phyloP scores from a whole-genome alignment of 2,113 vertebrate species.

The Bothrops jararaca region DNA sequence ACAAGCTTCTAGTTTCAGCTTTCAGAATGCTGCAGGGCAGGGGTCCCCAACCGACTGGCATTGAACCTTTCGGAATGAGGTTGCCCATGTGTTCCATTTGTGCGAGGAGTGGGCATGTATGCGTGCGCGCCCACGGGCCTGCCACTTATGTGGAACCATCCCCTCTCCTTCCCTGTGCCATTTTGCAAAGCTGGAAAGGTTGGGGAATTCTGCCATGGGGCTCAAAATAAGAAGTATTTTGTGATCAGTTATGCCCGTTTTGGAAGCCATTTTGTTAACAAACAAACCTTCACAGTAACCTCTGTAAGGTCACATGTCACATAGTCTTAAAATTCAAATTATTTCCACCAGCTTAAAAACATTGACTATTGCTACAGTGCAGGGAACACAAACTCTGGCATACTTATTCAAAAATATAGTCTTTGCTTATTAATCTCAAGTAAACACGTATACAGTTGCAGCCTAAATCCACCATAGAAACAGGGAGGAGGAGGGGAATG shows the following conservation, averaged over 20 bases:
- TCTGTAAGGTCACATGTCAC: not conserved
- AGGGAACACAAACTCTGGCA: not conserved
- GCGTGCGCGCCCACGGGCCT: too few relatives aligned
- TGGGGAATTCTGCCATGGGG: not conserved
- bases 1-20: not conserved
- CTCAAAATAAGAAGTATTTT: not conserved
- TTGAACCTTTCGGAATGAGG: too few relatives aligned
- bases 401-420: not conserved
- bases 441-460: not conserved
- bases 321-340: not conserved
- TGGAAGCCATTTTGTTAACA: not conserved
- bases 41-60: too few relatives aligned
- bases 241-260: not conserved
- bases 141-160: too few relatives aligned
- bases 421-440: not conserved
- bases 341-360: not conserved
- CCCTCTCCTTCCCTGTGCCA: too few relatives aligned
- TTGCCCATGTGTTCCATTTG: too few relatives aligned
- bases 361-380: not conserved
- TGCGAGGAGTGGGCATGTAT: too few relatives aligned
- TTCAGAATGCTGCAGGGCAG: not conserved
- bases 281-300: not conserved
- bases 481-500: not conserved
- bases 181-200: too few relatives aligned
- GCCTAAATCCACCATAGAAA: not conserved